phyloP scores from a whole-genome alignment of 2,113 vertebrate species.

The Phrynosoma blainvillii region DNA sequence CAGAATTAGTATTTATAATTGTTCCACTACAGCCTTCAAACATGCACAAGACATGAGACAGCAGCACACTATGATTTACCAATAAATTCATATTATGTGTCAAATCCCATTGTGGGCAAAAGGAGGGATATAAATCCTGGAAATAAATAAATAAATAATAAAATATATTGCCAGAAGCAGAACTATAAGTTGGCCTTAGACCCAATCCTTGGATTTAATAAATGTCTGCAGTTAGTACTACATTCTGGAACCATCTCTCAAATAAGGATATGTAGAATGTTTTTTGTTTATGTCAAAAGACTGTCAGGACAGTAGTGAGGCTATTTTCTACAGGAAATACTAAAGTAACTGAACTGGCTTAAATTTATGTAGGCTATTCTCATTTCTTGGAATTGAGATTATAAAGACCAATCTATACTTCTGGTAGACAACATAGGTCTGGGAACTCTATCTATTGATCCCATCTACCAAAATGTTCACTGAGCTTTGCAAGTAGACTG shows the following conservation, averaged over 20 bases:
- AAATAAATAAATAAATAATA: too few relatives aligned
- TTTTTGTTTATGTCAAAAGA: neutral
- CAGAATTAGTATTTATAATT: neutral
- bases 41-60: neutral
- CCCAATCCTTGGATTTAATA: too few relatives aligned
- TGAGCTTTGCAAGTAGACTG: neutral
- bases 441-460: neutral
- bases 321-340: neutral
- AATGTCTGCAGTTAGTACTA: neutral
- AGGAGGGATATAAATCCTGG: too few relatives aligned
- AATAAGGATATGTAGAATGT: neutral
- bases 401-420: neutral
- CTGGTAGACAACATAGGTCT: neutral
- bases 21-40: neutral
- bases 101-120: neutral
- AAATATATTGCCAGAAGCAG: neutral
- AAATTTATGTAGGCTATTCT: neutral
- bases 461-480: neutral
- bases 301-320: too few relatives aligned
- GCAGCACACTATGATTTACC: neutral
- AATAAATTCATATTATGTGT: neutral
- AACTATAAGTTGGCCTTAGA: neutral
- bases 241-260: neutral
- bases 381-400: neutral
- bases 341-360: neutral